phyloP scores from a whole-genome alignment of 2,797 vertebrate genomes.

The Perodicticus potto region DNA sequence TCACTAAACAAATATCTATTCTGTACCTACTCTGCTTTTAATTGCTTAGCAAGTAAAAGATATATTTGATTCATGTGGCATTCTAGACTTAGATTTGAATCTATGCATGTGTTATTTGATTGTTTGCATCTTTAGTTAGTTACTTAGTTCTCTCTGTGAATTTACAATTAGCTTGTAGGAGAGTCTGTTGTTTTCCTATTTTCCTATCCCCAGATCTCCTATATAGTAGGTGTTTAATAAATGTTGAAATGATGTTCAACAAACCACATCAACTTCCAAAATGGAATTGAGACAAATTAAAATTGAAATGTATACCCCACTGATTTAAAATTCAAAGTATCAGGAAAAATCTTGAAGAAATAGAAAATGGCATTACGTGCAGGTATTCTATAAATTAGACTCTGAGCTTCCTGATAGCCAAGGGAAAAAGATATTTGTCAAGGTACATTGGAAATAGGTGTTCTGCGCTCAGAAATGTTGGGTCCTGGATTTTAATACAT shows the following conservation, averaged over 20 bases:
- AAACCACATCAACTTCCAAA: background rate
- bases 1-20: background rate
- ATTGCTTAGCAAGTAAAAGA: background rate
- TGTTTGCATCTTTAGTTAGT: background rate
- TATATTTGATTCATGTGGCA: background rate
- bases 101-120: background rate
- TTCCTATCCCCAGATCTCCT: background rate
- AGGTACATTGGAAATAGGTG: background rate
- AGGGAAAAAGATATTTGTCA: background rate
- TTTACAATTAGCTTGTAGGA: background rate
- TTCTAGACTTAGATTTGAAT: background rate
- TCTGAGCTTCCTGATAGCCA: constrained; percentile 8
- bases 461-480: background rate
- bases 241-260: constrained; percentile 3
- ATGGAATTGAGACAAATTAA: background rate
- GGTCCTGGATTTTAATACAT: constrained; percentile 50
- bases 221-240: background rate
- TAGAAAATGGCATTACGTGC: background rate
- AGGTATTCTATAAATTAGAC: background rate
- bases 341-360: constrained; percentile 32
- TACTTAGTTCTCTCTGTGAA: background rate
- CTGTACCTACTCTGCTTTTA: background rate
- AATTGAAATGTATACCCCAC: background rate
- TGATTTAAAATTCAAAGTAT: constrained; percentile 35
- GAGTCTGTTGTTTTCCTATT: background rate